Evolutionary conservation across 1,140 invertebrate species (phyloP).

Genomic region (Drosophila nigrodunni): DNA sequence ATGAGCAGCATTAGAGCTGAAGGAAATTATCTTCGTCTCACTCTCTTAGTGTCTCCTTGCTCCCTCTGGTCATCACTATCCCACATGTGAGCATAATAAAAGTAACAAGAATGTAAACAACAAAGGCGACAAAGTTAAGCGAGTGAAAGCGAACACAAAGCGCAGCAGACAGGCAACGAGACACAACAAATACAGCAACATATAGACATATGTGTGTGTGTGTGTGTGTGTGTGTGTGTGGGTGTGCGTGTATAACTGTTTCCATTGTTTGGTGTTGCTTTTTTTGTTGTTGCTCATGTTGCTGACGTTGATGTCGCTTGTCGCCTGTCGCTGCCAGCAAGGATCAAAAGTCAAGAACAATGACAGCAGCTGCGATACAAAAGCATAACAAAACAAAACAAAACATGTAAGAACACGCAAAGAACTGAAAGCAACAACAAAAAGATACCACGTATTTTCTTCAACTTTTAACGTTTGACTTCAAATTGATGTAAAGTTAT

Average conservation of each 20-base stretch:
- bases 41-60: not conserved
- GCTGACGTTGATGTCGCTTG: constrained; percentile 76
- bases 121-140: constrained; percentile 64
- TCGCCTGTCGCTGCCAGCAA: constrained; percentile 76
- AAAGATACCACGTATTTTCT: not conserved
- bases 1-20: constrained; percentile 14
- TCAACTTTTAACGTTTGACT: not conserved
- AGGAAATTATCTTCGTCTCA: constrained; percentile 21
- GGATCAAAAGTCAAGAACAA: constrained; percentile 82
- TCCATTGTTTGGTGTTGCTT: constrained; percentile 50
- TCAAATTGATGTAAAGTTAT: no score
- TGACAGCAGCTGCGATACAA: constrained; percentile 64
- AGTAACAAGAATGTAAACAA: constrained; percentile 55
- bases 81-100: constrained; percentile 30
- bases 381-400: constrained; percentile 46
- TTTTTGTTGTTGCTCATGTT: constrained; percentile 61
- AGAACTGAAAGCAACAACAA: not conserved
- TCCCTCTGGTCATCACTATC: not conserved
- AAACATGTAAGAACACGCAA: constrained; percentile 4
- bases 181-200: constrained; percentile 34
- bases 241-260: constrained; percentile 25
- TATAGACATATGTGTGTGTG: constrained; percentile 9
- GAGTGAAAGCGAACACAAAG: constrained; percentile 70
- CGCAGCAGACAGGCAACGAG: constrained; percentile 47
- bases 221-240: constrained; percentile 38